These are phyloP conservation scores for Lymantria monacha DNA, from an alignment of 2,888 invertebrate genomes.

Conservation along the genomic window DNA sequence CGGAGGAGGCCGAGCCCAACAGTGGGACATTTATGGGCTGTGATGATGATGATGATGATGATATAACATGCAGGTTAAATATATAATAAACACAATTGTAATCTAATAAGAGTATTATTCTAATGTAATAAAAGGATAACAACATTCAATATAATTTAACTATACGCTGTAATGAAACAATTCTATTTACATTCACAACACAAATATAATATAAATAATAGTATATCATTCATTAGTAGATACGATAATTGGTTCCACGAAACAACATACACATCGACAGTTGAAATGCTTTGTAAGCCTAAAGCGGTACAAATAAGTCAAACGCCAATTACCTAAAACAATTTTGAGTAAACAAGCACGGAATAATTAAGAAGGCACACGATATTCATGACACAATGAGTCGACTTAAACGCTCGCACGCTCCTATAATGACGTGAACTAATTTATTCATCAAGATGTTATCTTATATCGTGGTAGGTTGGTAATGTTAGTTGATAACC, in stretches of 20 bases:
- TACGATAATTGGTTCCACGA: not conserved
- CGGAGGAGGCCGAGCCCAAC: too few species aligned
- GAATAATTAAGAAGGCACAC: slow-evolving; percentile 34
- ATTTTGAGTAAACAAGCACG: slow-evolving; percentile 31
- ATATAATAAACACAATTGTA: too few species aligned
- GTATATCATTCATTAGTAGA: not conserved
- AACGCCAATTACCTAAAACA: slow-evolving; percentile 26
- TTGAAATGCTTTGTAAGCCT: slow-evolving; percentile 4
- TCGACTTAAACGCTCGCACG: slow-evolving; percentile 31
- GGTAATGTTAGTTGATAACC: slow-evolving; percentile 44
- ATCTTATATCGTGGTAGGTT: slow-evolving; percentile 38
- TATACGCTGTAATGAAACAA: not conserved
- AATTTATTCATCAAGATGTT: slow-evolving; percentile 64
- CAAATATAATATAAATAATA: not conserved
- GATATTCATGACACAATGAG: slow-evolving; percentile 30
- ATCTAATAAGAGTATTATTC: too few species aligned
- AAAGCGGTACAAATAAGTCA: slow-evolving; percentile 18
- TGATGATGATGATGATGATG: too few species aligned
- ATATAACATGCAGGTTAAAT: too few species aligned
- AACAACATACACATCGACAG: not conserved
- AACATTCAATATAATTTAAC: not conserved
- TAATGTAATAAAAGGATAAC: too few species aligned
- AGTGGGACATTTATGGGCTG: too few species aligned
- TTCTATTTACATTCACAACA: not conserved
- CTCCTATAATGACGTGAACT: slow-evolving; percentile 49